Evolutionary conservation across 2,113 vertebrate genomes (phyloP).

Genomic region (Triplophysa rosa): DNA sequence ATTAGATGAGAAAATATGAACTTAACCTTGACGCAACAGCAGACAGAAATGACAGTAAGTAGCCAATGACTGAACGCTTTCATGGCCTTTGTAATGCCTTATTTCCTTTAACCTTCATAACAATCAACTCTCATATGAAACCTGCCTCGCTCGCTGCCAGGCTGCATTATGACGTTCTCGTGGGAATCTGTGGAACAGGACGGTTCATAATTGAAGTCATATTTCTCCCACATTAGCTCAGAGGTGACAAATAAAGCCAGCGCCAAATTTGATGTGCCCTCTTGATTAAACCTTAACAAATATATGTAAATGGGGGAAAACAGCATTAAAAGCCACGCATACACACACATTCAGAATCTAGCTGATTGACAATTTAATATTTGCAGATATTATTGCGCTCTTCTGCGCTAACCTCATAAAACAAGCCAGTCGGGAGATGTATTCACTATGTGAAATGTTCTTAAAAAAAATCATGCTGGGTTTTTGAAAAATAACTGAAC

Average conservation of each 20-base stretch:
- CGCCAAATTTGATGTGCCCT: conserved; percentile 16
- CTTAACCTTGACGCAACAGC: too few species aligned
- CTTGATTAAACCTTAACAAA: conserved; percentile 12
- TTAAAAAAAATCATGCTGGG: not conserved
- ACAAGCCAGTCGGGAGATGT: too few species aligned
- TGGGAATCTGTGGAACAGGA: not conserved
- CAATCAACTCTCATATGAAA: not conserved
- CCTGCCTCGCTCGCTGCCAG: not conserved
- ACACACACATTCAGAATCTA: not conserved
- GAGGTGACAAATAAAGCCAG: not conserved
- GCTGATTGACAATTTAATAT: not conserved
- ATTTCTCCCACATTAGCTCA: not conserved
- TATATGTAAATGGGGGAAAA: not conserved
- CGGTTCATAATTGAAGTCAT: not conserved
- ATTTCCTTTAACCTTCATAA: not conserved
- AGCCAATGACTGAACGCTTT: not conserved
- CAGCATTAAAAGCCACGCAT: not conserved
- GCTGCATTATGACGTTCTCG: not conserved
- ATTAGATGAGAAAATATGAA: too few species aligned
- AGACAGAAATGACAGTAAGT: not conserved
- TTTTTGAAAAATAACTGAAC: not conserved
- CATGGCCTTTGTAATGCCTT: not conserved
- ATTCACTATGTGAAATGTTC: too few species aligned
- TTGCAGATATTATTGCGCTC: not conserved
- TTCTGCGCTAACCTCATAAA: too few species aligned